Evolutionary conservation across 2,797 vertebrate genomes (phyloP).

Genomic region (Acanthurus lineatus): DNA sequence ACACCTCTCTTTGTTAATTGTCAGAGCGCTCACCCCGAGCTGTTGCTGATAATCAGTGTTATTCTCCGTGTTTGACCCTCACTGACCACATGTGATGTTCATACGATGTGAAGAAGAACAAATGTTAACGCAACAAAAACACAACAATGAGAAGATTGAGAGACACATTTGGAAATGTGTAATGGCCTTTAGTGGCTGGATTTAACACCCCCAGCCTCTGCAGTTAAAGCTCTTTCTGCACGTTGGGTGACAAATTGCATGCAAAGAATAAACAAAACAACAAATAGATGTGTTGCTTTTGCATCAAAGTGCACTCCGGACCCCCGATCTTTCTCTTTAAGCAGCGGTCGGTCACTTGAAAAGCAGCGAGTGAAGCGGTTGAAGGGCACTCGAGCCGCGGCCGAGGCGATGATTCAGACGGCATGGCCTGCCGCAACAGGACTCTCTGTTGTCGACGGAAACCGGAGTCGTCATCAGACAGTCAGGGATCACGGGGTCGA

Average conservation of each 20-base stretch:
- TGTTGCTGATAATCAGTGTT: slow-evolving; percentile 65
- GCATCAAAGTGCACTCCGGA: slow-evolving; percentile 18
- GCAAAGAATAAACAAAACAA: neutral
- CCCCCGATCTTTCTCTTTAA: slow-evolving; percentile 3
- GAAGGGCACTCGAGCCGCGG: slow-evolving; percentile 48
- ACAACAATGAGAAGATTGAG: neutral
- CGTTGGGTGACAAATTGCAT: neutral
- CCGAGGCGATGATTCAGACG: slow-evolving; percentile 12
- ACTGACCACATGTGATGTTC: slow-evolving; percentile 48
- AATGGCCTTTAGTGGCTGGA: neutral
- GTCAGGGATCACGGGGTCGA: slow-evolving; percentile 51
- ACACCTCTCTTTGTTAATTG: slow-evolving; percentile 62
- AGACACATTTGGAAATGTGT: neutral
- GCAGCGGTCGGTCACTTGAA: slow-evolving; percentile 39
- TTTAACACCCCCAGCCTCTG: neutral
- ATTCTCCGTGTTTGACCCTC: slow-evolving; percentile 66
- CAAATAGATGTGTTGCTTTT: neutral
- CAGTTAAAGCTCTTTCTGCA: neutral
- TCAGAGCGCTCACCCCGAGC: slow-evolving; percentile 51
- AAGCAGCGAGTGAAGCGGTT: slow-evolving; percentile 27
- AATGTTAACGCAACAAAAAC: neutral
- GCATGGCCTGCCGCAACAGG: slow-evolving; percentile 11
- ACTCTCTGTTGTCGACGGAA: slow-evolving; percentile 32
- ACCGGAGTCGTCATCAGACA: slow-evolving; percentile 47
- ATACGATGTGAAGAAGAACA: slow-evolving; percentile 17